Evolutionary conservation across 1,140 invertebrate species (phyloP).

Genomic region (Scaptomyza pallida): DNA sequence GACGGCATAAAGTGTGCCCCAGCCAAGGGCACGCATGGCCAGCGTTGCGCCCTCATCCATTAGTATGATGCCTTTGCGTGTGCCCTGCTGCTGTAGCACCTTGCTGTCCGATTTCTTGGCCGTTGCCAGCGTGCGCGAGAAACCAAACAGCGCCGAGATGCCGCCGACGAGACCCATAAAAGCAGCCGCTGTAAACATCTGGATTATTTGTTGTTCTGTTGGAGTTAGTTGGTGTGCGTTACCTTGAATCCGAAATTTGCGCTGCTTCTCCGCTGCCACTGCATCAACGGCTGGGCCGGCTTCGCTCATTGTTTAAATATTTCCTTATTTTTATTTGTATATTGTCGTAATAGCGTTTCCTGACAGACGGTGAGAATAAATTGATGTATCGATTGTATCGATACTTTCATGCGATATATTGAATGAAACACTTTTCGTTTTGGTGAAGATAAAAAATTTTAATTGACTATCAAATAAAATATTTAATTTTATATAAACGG

Average conservation of each 20-base stretch:
- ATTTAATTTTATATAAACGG: no score
- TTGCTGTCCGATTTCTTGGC: constrained; percentile 93
- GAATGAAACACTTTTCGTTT: neutral
- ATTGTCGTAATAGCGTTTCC: constrained; percentile 54
- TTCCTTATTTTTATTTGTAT: neutral
- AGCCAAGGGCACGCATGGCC: constrained; percentile 92
- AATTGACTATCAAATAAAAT: no score
- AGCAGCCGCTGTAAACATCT: constrained; percentile 86
- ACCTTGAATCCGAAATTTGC: constrained; percentile 75
- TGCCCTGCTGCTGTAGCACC: constrained; percentile 92
- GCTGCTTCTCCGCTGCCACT: constrained; percentile 59
- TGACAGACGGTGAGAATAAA: neutral
- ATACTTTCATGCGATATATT: constrained; percentile 6
- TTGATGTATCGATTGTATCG: neutral
- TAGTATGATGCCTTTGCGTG: constrained; percentile 87
- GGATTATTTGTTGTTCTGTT: neutral
- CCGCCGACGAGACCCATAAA: constrained; percentile 92
- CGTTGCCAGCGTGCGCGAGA: constrained; percentile 90
- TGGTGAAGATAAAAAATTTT: no score
- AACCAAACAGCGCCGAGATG: constrained; percentile 91
- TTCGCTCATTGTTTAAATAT: constrained; percentile 51
- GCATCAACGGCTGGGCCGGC: constrained; percentile 48
- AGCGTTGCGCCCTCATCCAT: constrained; percentile 91
- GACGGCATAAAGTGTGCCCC: constrained; percentile 94
- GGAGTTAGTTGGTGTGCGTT: constrained; percentile 37